Base-by-base conservation (phyloP, 2,113 vertebrate species). In the Aix galericulata region DNA sequence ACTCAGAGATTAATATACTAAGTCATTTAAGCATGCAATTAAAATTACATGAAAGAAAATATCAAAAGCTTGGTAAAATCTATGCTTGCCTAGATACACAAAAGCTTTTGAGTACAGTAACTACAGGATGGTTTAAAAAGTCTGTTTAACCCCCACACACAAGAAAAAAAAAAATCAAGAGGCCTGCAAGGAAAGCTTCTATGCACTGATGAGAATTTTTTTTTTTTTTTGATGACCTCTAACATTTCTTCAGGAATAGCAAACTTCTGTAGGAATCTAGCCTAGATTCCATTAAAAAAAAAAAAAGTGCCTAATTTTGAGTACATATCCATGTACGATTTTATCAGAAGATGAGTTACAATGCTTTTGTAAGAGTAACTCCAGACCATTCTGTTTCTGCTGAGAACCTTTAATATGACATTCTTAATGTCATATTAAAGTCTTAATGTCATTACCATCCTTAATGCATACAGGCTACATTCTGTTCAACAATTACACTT, bases 271-370 rank as follows among this genome's bases (percentile, higher is more conserved):
- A 59, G 60, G 36, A 63, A 40, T 27, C 36, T 18, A 63, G 25
- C 27, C 26, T 40, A 29, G 21, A 78, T 9, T 46, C 46, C 29
- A 34, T 42, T 8, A 59, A 44, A 82, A 40, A 67, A 32, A 44
- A 75, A 71, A 32, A 44, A 75, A 71, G 5, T 5, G 8, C 15
- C 18, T 27, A 74, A 26, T 67, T 71, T 50, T 34, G 21, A 86
- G 50, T 21, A 52, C n/a, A 69, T 42, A 74, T 46, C 48, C 0
- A 2, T 0, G 0, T 22, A 56, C 55, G 23, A 69, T 66, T 86
- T 80, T 36, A 80, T 17, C 11, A 58, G 25, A n/a, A 27, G 23
- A 34, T 7, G 10, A 66, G 7, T 50, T 38, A 79, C 2, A 17
- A 1, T 53, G 50, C 17, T 66, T 58, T 18, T 7, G 9, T 21